Evolutionary conservation across 2,797 vertebrate species (phyloP), one percentile per base, ranked within the genome.

Genomic region (Sebastolobus alascanus): DNA sequence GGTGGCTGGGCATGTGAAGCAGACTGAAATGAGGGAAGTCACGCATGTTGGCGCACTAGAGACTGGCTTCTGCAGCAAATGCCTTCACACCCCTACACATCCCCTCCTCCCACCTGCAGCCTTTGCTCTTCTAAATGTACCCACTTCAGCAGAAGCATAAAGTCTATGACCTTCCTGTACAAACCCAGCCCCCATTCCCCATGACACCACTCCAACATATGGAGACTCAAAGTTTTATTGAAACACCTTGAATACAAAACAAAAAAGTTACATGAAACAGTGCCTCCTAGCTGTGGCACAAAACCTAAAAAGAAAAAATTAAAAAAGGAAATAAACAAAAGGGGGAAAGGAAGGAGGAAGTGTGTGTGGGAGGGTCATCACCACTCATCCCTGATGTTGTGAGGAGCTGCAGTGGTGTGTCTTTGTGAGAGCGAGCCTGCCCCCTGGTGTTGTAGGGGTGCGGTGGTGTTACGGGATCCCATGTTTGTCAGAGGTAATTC

Each of bases 181-280:
- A 75, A 76, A 83, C 66, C 71, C 73, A 37, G 13, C 33, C 74
- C 84, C 68, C 50, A 18, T 22, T 35, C 71, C 52, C 76, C 86
- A 89, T 46, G 71, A 90, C 83, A 90, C 73, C 87, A 90, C 89
- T 82, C 80, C 87, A 84, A 87, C 71, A 87, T 78, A 78, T 90
- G 92, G 93, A 95, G 92, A 95, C 88, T 92, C 92, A 94, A 90
- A 6, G 73, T 93, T 95, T 96, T 95, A 95, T 96, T 96, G 90
- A 95, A 95, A 95, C 93, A 93, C 89, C 75, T 90, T 93, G 66
- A 93, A 93, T 96, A 96, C 93, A 96, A 96, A 96, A 96, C 93
- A 94, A 95, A 96, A 93, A 93, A 79, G 90, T 95, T 94, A 95
- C 94, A 96, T 92, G 93, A 90, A 93, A 92, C 40, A 27, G 89